A percentile compares a stretch with the other conserved stretches of the same genome.
These are phyloP conservation scores for Balaeniceps rex DNA, from an alignment of 2,113 vertebrate species.

Conservation along the genomic window DNA sequence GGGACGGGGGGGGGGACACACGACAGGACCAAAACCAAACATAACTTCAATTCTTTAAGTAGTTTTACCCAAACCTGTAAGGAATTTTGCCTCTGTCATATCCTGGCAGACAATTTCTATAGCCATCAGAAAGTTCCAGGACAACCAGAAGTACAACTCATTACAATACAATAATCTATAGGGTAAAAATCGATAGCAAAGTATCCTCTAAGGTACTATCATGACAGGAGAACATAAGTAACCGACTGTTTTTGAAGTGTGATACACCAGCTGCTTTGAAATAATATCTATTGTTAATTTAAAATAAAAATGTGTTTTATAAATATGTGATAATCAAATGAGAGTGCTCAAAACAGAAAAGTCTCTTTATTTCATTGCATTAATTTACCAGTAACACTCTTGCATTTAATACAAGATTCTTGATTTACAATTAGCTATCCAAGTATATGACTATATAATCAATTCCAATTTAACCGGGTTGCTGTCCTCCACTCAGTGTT, in stretches of 20 bases:
- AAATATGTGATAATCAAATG: neutral
- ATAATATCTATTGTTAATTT: neutral
- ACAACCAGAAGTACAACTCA: neutral
- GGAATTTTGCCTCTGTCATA: neutral
- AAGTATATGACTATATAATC: neutral
- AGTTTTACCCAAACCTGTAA: neutral
- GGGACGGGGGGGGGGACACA: too few species aligned
- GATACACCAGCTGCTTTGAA: neutral
- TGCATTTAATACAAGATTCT: neutral
- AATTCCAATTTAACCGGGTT: neutral
- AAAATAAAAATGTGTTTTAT: neutral
- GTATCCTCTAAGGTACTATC: neutral
- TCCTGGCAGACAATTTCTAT: neutral
- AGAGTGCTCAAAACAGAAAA: neutral
- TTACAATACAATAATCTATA: neutral
- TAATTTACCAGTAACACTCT: neutral
- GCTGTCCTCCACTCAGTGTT: neutral
- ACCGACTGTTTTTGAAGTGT: neutral
- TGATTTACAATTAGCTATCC: neutral
- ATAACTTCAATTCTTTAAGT: neutral
- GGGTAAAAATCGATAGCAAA: neutral
- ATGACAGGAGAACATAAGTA: neutral
- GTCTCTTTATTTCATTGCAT: neutral
- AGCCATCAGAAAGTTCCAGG: neutral
- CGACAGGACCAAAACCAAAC: too few species aligned